Percentiles rank a stretch among this genome's conserved stretches.
Conservation (phyloP, 1,140 invertebrate species). For the Ctenoplectra terminalis region DNA sequence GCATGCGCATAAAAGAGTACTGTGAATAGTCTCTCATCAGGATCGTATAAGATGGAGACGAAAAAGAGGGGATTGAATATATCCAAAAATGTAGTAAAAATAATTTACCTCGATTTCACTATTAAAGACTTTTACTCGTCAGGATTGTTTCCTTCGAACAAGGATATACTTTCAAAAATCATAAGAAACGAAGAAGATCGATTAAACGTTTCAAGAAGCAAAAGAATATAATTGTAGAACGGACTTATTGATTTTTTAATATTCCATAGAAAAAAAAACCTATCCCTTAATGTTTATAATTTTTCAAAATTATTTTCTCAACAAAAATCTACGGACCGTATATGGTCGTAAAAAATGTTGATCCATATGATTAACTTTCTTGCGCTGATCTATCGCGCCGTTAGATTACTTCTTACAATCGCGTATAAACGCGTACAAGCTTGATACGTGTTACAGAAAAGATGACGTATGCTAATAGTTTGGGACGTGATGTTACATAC, state of each 20-base stretch:
- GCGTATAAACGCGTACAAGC: neutral
- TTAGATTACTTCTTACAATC: conserved; percentile 16
- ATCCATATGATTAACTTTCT: conserved; percentile 4
- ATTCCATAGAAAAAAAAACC: neutral
- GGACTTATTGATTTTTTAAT: conserved; percentile 53
- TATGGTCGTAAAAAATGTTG: neutral
- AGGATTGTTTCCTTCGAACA: neutral
- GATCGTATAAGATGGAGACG: conserved; percentile 49
- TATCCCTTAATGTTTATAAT: neutral
- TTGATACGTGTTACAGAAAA: neutral
- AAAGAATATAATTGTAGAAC: conserved; percentile 27
- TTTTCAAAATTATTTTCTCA: neutral
- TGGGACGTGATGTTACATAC: neutral
- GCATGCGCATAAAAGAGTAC: conserved; percentile 45
- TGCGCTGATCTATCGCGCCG: conserved; percentile 11
- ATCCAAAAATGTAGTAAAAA: conserved; percentile 46
- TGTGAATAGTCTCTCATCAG: conserved; percentile 40
- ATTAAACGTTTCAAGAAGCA: neutral
- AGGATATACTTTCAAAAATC: too few species aligned
- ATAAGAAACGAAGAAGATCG: neutral
- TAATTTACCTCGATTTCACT: conserved; percentile 6
- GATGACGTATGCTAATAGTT: neutral
- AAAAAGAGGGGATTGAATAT: conserved; percentile 26
- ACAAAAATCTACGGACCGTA: neutral
- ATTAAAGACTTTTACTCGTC: neutral